These are phyloP conservation scores for Australoheros scitulus DNA, from an alignment of 2,113 vertebrate genomes.

Conservation along the genomic window DNA sequence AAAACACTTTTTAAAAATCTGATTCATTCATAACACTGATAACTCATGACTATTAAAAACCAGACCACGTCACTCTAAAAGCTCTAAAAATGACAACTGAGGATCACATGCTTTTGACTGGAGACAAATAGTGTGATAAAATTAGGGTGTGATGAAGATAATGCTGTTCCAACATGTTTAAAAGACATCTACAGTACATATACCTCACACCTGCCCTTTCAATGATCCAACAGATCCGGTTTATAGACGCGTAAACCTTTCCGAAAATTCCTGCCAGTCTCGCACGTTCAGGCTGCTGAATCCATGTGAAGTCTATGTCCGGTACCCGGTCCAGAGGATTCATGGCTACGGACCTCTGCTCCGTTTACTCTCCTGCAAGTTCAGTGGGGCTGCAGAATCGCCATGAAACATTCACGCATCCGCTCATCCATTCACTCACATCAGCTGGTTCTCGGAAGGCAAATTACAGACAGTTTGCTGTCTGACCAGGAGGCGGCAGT, in stretches of 20 bases:
- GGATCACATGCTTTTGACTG: constrained; percentile 5
- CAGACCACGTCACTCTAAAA: constrained; percentile 23
- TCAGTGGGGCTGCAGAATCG: constrained; percentile 1
- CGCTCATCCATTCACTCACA: background rate
- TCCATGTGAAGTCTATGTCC: constrained; percentile 18
- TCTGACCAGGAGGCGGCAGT: constrained; percentile 53
- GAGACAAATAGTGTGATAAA: constrained; percentile 32
- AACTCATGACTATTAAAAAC: constrained; percentile 45
- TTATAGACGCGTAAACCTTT: constrained; percentile 36
- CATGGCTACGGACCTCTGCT: background rate
- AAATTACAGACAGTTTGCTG: constrained; percentile 20
- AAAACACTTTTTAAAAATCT: background rate
- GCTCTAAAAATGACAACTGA: constrained; percentile 22
- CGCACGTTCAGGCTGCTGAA: background rate
- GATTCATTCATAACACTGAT: background rate
- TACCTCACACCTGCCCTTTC: constrained; percentile 14
- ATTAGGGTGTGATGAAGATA: constrained; percentile 2
- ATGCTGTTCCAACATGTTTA: constrained; percentile 9
- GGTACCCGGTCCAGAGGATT: constrained; percentile 18
- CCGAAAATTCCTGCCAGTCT: constrained; percentile 9
- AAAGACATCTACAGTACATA: constrained; percentile 23
- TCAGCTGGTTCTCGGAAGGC: constrained; percentile 11
- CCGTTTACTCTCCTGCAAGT: constrained; percentile 3
- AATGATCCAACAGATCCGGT: background rate
- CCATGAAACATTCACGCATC: constrained; percentile 28